Base-by-base conservation (phyloP, 1,140 invertebrate species). In the Papilio machaon region DNA sequence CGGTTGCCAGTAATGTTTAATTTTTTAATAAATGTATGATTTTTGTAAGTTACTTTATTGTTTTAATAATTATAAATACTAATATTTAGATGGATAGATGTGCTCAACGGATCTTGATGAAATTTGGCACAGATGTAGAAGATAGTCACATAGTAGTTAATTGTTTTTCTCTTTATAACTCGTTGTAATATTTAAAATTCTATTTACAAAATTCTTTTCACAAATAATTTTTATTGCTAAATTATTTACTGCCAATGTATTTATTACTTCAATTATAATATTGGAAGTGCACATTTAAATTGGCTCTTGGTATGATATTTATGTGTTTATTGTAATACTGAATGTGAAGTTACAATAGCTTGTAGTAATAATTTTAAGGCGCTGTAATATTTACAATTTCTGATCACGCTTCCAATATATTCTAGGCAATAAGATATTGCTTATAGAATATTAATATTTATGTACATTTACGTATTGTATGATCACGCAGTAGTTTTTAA, bases 301-400 rank as follows among this genome's bases (percentile, higher is more conserved):
- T 67, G 13, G 30, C 64, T 23, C 35, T 67, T 23, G 5, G 30
- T 67, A 67, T n/a, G 30, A 30, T 38, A 30, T 67, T 67, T 67
- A 67, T 35, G 64, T 67, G 23, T 67, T 67, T 67, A 67, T 67
- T 67, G 64, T 64, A 64, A 6, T 30, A 4, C 30, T 67, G 30
- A 11, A 6, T 67, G 64, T 67, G 30, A 67, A 13, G 0, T 54
- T 54, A 19, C 19, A 67, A 67, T 67, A 35, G 23, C 64, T 35
- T 67, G 64, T 67, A 11, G 6, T 6, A 67, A 64, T 64, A 64
- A 64, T 30, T 64, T 64, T 23, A 64, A 64, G 19, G 19, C 9
- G 60, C 19, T 64, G 11, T 64, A 30, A 30, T 64, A 64, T 64
- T 64, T 64, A 64, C 23, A 23, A 64, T 64, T 30, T 67, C 35